Base-by-base conservation (phyloP, 1,140 invertebrate genomes). In the Bilobella aurantiaca region DNA sequence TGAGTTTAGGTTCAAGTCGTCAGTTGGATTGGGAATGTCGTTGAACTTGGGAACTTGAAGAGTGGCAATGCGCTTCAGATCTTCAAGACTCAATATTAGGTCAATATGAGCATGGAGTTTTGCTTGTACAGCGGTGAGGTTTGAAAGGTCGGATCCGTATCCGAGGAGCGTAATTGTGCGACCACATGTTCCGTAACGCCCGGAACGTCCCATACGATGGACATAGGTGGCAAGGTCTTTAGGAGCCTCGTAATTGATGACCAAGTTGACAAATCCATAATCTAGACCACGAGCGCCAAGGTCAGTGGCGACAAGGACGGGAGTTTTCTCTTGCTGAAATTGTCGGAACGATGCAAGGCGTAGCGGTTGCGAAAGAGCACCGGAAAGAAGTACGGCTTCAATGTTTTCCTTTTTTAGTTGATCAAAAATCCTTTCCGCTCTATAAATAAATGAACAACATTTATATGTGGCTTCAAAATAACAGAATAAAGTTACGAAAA, bases 201-300 rank as follows among this genome's bases (percentile, higher is more conserved):
- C 96, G 60, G 67, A 8, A 12, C 28, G 28, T 3, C 96, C 96
- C 75, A 96, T 93, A 75, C 96, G 82, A 79, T 98, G 96, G 65
- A 98, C 82, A 82, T 98, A 98, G 1, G 91, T 96, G 62, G 90
- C 85, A 72, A 83, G 81, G 75, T 93, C 87, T 58, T 72, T 74
- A 1, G 96, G 92, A 46, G 88, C 75, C 76, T 98, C 95, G 73
- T 97, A 82, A 78, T 98, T 97, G 12, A 99, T 84, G 0, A 98
- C 87, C 47, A 98, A 79, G 81, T 98, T 90, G 5, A 98, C 87
- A 80, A 93, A 89, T 61, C 88, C 84, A 12, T 87, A 88, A 82
- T 99, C 96, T 71, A 98, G 91, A 18, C 96, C 85, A 67, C 83
- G 72, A 3, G 82, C 76, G 27, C 81, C 81, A 76, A 68, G 31